Evolutionary conservation across 1,140 invertebrate genomes (phyloP), one percentile per base, ranked within the genome.

Genomic region (Bombus superbus): DNA sequence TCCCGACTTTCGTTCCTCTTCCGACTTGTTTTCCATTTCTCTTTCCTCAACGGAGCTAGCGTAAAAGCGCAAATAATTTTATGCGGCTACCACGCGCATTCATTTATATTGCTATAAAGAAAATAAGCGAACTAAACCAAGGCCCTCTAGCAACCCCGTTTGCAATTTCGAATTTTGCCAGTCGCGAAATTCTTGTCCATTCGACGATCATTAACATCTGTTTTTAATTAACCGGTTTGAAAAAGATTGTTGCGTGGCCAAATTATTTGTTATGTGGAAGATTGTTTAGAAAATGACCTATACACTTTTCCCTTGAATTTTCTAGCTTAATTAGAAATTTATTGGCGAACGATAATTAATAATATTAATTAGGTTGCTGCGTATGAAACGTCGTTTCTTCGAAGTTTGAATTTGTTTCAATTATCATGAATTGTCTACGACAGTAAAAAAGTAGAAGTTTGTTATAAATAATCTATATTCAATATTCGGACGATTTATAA

Each of bases 61-160:
- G 35, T 5, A 62, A 83, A 77, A 78, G 62, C 22, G 75, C 25
- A 62, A 35, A 84, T 69, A 79, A 84, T 35, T 71, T 84, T 62
- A 79, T 59, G 47, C 75, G n/a, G 44, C 22, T n/a, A 13, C 62
- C 9, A 32, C 28, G 62, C 32, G 11, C 47, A 15, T 79, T 84
- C 76, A 28, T 79, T 71, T 44, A 42, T 35, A 32, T 40, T 15
- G 38, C 38, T 79, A 71, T 84, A 71, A 71, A 44, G 44, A 66
- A 71, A 66, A 83, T 53, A 53, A 75, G 47, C 28, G 44, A 47
- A 76, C 44, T 32, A 64, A 71, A 42, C 32, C 62, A 18, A 64
- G 57, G 2, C 1, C 38, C 38, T 8, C 8, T 3, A 32, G 18
- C 32, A 38, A 35, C 22, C 62, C 32, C 22, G 66, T 32, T 83